A percentile compares a stretch with the other conserved stretches of the same genome.
These are phyloP conservation scores for Tanypteryx hageni DNA, from an alignment of 2,888 invertebrate genomes.

Conservation along the genomic window DNA sequence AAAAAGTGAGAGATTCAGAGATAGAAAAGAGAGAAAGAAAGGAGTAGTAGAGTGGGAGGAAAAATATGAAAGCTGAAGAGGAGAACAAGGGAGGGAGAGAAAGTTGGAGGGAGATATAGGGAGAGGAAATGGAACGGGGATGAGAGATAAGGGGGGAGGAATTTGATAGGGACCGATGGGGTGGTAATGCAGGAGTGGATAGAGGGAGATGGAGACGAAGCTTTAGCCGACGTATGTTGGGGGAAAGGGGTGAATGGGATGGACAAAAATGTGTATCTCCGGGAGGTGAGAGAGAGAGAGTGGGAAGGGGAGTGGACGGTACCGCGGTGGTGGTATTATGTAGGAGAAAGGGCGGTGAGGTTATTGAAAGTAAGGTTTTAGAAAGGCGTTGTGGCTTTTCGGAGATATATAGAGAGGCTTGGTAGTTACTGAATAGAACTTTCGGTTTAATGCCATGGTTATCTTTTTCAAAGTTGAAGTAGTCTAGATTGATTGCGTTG, in stretches of 20 bases:
- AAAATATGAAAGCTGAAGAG: too few relatives aligned
- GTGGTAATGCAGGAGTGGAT: conserved; percentile 3
- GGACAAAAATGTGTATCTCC: background rate
- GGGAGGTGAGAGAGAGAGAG: conserved; percentile 27
- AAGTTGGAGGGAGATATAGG: background rate
- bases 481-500: background rate
- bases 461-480: background rate
- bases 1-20: background rate
- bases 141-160: background rate
- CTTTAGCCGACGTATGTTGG: background rate
- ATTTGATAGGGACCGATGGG: conserved; percentile 17
- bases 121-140: background rate
- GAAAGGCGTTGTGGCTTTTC: background rate
- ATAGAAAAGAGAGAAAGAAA: too few relatives aligned
- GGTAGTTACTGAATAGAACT: too few relatives aligned
- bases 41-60: background rate
- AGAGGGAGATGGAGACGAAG: background rate
- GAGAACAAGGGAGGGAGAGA: background rate
- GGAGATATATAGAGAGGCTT: too few relatives aligned
- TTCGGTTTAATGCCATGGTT: background rate
- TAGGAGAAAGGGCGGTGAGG: background rate
- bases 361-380: background rate
- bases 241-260: too few relatives aligned
- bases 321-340: background rate
- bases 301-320: background rate